phyloP scores from a whole-genome alignment of 1,140 invertebrate genomes.

The Drosophila equinoxialis region DNA sequence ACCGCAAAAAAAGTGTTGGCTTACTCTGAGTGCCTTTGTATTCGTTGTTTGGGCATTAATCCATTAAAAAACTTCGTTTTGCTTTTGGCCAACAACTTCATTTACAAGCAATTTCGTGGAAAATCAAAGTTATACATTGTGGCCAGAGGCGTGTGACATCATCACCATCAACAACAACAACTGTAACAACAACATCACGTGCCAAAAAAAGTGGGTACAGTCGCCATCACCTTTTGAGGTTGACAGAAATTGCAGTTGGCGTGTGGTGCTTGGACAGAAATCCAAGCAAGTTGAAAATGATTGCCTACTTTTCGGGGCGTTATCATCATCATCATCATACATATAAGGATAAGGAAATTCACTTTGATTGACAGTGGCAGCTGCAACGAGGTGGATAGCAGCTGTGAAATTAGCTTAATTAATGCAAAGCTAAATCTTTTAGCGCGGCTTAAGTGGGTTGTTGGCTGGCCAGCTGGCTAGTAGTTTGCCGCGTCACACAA shows the following conservation, averaged over 20 bases:
- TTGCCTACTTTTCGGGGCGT: conserved; percentile 49
- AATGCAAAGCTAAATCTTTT: conserved; percentile 75
- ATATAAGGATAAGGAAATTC: conserved; percentile 28
- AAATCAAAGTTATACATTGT: conserved; percentile 64
- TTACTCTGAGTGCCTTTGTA: background rate
- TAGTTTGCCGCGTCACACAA: conserved; percentile 36
- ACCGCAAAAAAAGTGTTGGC: conserved; percentile 34
- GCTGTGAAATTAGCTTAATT: conserved; percentile 66
- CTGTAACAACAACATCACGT: conserved; percentile 51
- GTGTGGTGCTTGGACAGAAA: conserved; percentile 10
- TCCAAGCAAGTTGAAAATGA: conserved; percentile 39
- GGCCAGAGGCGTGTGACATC: conserved; percentile 64
- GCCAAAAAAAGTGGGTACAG: conserved; percentile 56
- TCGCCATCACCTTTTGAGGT: conserved; percentile 19
- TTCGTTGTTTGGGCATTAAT: conserved; percentile 44
- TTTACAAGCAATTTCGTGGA: conserved; percentile 60
- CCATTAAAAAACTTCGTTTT: conserved; percentile 72
- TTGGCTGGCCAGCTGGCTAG: conserved; percentile 7
- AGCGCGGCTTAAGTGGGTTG: conserved; percentile 51
- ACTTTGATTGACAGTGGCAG: conserved; percentile 41
- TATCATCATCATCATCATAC: background rate
- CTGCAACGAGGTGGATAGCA: background rate
- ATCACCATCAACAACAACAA: conserved; percentile 39
- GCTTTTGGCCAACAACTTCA: conserved; percentile 51
- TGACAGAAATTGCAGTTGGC: conserved; percentile 68